phyloP scores from a whole-genome alignment of 1,140 invertebrate genomes.

The Drosophila ohnishii region DNA sequence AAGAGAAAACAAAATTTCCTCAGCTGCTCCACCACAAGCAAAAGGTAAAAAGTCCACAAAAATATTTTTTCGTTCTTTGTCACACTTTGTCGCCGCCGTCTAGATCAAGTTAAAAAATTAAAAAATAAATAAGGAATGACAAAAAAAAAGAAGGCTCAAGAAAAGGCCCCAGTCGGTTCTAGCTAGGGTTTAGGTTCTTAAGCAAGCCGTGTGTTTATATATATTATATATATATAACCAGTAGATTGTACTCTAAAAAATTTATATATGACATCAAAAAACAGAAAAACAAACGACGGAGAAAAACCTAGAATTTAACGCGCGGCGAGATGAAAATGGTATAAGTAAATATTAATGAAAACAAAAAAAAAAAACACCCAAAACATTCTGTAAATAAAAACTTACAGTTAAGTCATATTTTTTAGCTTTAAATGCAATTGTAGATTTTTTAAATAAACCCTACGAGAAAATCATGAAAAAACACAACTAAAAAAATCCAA shows the following conservation, averaged over 20 bases:
- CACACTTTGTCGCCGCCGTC: conserved; percentile 47
- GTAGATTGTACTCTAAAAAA: conserved; percentile 72
- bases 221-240: conserved; percentile 70
- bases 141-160: conserved; percentile 15
- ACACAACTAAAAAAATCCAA: conserved; percentile 42
- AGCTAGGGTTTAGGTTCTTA: conserved; percentile 66
- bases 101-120: conserved; percentile 45
- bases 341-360: conserved; percentile 33
- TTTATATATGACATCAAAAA: conserved; percentile 31
- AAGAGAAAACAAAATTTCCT: conserved; percentile 46
- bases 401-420: conserved; percentile 79
- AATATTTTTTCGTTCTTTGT: conserved; percentile 48
- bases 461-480: conserved; percentile 42
- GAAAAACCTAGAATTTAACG: conserved; percentile 68
- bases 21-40: conserved; percentile 49
- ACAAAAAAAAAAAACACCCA: conserved; percentile 22
- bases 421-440: conserved; percentile 81
- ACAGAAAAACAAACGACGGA: conserved; percentile 31
- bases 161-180: conserved; percentile 43
- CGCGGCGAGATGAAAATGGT: conserved; percentile 53
- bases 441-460: conserved; percentile 77
- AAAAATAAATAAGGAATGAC: neutral
- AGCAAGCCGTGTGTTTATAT: conserved; percentile 73
- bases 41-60: conserved; percentile 54
- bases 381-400: conserved; percentile 46